phyloP scores from a whole-genome alignment of 2,888 invertebrate species.

The Seladonia tumulorum region DNA sequence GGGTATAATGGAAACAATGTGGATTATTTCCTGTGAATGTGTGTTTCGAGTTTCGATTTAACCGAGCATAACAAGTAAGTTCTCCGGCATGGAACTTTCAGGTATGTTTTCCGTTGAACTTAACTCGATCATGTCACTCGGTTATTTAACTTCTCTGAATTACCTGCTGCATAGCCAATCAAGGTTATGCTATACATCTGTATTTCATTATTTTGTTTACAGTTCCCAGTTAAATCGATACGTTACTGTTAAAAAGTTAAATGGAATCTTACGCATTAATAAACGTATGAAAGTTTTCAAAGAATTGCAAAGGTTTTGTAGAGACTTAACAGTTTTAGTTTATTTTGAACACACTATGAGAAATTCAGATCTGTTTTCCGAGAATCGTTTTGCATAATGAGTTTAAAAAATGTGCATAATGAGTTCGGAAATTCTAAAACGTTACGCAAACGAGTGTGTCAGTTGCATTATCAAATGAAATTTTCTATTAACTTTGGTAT shows the following conservation, averaged over 20 bases:
- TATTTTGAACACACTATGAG: not conserved
- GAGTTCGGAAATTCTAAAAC: no score
- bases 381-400: no score
- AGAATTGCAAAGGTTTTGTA: not conserved
- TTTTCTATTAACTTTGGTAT: not conserved
- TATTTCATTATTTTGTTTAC: not conserved
- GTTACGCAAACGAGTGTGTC: not conserved
- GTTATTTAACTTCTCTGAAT: conserved; percentile 21
- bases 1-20: conserved; percentile 26
- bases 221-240: not conserved
- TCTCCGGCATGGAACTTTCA: conserved; percentile 8
- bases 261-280: not conserved
- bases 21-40: conserved; percentile 21
- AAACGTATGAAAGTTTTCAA: not conserved
- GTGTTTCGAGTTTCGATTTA: conserved; percentile 32
- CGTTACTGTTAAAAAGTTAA: not conserved
- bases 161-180: not conserved
- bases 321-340: not conserved
- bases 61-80: conserved; percentile 22
- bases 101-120: conserved; percentile 15
- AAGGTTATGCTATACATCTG: not conserved
- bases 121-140: conserved; percentile 1
- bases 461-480: not conserved
- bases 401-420: no score
- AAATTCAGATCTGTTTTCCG: not conserved